Evolutionary conservation across 1,140 invertebrate species (phyloP).

Genomic region (Telenomus remus): DNA sequence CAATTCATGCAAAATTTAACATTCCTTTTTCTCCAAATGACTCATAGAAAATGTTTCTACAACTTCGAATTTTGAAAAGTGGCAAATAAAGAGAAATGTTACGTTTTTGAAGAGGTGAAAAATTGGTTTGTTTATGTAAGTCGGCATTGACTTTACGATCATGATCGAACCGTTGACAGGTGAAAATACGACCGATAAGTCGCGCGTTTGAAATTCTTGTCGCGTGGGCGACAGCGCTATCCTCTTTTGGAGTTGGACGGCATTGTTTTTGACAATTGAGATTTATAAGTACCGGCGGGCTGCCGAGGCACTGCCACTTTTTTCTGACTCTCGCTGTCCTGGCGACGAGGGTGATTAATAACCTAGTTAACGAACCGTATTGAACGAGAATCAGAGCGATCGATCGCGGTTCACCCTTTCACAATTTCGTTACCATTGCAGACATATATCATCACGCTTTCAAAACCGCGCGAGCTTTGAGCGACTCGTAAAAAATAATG

Average conservation of each 20-base stretch:
- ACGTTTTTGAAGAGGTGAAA: no score
- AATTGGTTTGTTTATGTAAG: no score
- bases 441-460: constrained; percentile 57
- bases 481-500: constrained; percentile 53
- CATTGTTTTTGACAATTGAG: constrained; percentile 68
- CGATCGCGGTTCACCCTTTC: constrained; percentile 58
- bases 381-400: constrained; percentile 61
- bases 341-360: constrained; percentile 66
- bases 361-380: constrained; percentile 69
- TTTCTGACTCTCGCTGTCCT: constrained; percentile 67
- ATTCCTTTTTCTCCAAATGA: no score
- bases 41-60: no score
- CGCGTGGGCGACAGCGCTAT: constrained; percentile 63
- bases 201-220: constrained; percentile 61
- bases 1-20: no score
- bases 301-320: constrained; percentile 61
- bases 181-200: constrained; percentile 52
- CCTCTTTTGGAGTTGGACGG: constrained; percentile 60
- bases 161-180: constrained; percentile 33
- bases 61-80: no score
- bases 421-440: constrained; percentile 58
- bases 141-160: constrained; percentile 2
- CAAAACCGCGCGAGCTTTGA: constrained; percentile 44
- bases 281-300: constrained; percentile 65
- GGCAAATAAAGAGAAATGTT: no score